Conservation (phyloP, 1,140 invertebrate species). For the Formica exsecta region DNA sequence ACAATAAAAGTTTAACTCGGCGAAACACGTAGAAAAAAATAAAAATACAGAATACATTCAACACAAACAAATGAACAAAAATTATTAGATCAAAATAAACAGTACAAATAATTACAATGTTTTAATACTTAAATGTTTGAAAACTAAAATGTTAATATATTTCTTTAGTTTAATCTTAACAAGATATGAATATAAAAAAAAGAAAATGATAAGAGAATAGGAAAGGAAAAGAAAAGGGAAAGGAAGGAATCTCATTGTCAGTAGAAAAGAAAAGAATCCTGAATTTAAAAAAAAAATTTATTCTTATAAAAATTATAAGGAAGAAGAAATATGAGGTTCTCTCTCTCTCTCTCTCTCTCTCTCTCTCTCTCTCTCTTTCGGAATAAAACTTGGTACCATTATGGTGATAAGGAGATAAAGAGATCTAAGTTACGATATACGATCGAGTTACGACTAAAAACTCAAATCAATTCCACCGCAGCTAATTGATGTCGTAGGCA, state of each 20-base stretch:
- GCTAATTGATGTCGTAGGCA: slow-evolving; percentile 63
- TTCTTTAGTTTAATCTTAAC: neutral
- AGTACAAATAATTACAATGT: neutral
- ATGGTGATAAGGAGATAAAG: slow-evolving; percentile 4
- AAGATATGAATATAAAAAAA: neutral
- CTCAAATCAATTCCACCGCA: slow-evolving; percentile 48
- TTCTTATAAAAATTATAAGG: neutral
- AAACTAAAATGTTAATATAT: slow-evolving; percentile 13
- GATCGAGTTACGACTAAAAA: slow-evolving; percentile 38
- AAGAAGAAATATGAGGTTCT: neutral
- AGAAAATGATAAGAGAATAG: neutral
- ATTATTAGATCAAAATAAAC: neutral
- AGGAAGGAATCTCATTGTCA: neutral
- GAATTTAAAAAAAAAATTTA: neutral
- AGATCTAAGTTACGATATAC: neutral
- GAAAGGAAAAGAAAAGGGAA: neutral
- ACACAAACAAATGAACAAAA: neutral
- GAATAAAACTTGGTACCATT: neutral
- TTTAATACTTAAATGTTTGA: neutral
- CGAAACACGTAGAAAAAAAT: neutral
- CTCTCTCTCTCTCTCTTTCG: too few relatives aligned
- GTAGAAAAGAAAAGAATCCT: neutral
- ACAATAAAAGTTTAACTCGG: slow-evolving; percentile 11
- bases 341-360: too few relatives aligned
- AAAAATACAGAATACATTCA: neutral